A percentile compares a stretch with the other conserved stretches of the same genome.
Evolutionary conservation across 2,888 invertebrate species (phyloP).

Genomic region (Myopa tessellatipennis): DNA sequence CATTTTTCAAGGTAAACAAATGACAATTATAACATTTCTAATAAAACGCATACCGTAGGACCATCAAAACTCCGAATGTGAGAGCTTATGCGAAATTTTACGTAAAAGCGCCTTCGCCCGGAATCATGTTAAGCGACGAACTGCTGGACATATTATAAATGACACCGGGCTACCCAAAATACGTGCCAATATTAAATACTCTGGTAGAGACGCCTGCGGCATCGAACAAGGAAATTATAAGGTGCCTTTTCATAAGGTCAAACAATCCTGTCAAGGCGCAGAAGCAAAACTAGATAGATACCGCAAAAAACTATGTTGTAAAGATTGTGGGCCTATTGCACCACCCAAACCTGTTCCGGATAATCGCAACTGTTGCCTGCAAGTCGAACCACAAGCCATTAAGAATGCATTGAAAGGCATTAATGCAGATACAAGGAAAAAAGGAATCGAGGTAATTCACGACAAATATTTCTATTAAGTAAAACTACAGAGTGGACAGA

Average conservation of each 20-base stretch:
- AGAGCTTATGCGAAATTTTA: conserved; percentile 44
- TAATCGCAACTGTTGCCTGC: conserved; percentile 61
- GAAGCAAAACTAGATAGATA: conserved; percentile 57
- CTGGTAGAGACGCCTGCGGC: conserved; percentile 60
- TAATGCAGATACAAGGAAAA: conserved; percentile 59
- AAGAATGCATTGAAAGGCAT: conserved; percentile 61
- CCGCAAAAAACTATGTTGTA: conserved; percentile 49
- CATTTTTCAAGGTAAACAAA: not conserved
- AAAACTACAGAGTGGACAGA: no score
- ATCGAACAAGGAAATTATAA: conserved; percentile 56
- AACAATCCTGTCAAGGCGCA: conserved; percentile 53
- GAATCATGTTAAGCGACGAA: conserved; percentile 54
- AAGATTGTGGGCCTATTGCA: conserved; percentile 48
- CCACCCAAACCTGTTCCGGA: conserved; percentile 50
- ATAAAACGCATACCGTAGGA: conserved; percentile 35
- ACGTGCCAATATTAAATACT: conserved; percentile 66
- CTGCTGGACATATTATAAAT: conserved; percentile 56
- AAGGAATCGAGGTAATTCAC: conserved; percentile 65
- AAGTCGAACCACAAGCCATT: conserved; percentile 62
- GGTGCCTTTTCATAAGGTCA: conserved; percentile 60
- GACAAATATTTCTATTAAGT: no score
- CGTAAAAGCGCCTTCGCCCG: conserved; percentile 51
- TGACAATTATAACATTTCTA: not conserved
- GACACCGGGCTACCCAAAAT: conserved; percentile 61
- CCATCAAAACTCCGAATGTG: conserved; percentile 41